Evolutionary conservation across 92 coral and sea anemone species (phyloP).

Genomic region (Epizoanthus rinbou): DNA sequence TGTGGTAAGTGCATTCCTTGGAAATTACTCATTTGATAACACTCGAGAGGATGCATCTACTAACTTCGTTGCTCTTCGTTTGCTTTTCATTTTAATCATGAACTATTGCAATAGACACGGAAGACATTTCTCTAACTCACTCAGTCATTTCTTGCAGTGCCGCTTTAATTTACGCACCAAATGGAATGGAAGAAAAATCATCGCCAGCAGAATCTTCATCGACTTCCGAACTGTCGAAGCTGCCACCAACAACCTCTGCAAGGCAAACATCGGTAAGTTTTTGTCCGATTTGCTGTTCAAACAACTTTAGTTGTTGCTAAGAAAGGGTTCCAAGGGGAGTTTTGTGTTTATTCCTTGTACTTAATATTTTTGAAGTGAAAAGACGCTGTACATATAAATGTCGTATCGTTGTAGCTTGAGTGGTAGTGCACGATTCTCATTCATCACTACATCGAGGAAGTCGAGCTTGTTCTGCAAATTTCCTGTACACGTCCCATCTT

Average conservation of each 20-base stretch:
- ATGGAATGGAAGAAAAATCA: slow-evolving; percentile 11
- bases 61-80: neutral
- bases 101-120: no score
- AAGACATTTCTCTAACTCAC: neutral
- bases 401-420: neutral
- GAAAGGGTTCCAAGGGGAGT: neutral
- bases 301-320: neutral
- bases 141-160: neutral
- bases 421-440: no score
- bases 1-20: slow-evolving; percentile 21
- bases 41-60: neutral
- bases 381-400: neutral
- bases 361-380: no score
- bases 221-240: neutral
- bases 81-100: neutral
- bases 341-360: neutral
- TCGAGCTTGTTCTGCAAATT: no score
- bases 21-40: neutral
- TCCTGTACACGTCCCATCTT: no score
- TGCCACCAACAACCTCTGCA: slow-evolving; percentile 11
- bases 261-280: slow-evolving; percentile 19
- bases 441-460: no score
- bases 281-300: neutral
- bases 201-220: slow-evolving; percentile 2
- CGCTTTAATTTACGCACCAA: slow-evolving; percentile 15